These are phyloP conservation scores for Gymnothorax javanicus DNA, from an alignment of 2,797 vertebrate species.

Conservation along the genomic window DNA sequence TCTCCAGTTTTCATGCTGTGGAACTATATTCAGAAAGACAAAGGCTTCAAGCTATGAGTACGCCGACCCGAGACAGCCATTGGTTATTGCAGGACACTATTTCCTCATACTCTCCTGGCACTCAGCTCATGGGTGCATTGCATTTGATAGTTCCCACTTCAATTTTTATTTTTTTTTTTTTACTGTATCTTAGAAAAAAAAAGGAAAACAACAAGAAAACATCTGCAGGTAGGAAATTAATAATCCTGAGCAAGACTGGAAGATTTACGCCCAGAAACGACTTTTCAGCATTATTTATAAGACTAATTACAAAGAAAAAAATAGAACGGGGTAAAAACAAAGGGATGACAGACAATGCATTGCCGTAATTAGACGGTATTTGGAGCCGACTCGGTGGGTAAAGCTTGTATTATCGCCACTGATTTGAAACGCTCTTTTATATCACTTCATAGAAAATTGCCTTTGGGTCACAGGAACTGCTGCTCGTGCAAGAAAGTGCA, in stretches of 20 bases:
- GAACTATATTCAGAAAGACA: not conserved
- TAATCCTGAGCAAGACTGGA: conserved; percentile 8
- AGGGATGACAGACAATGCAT: conserved; percentile 19
- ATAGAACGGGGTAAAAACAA: conserved; percentile 16
- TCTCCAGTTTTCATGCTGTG: not conserved
- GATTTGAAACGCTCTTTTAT: not conserved
- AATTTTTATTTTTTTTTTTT: not conserved
- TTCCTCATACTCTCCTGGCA: not conserved
- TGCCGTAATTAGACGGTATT: conserved; percentile 13
- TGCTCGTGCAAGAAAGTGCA: conserved; percentile 12
- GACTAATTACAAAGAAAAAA: conserved; percentile 12
- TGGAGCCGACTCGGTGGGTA: conserved; percentile 18
- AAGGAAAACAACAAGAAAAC: not conserved
- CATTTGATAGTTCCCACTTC: conserved; percentile 4
- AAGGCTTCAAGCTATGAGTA: not conserved
- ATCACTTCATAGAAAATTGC: conserved; percentile 10
- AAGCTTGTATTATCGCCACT: conserved; percentile 8
- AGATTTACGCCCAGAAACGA: conserved; percentile 5
- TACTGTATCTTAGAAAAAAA: not conserved
- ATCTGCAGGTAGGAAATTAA: conserved; percentile 15
- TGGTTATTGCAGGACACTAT: not conserved
- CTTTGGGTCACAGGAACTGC: conserved; percentile 1
- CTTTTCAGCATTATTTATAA: conserved; percentile 17
- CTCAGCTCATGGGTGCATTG: not conserved
- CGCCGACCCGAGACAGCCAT: not conserved